These are phyloP conservation scores for Microcebus lehilahytsara DNA, from an alignment of 2,113 vertebrate genomes.

Conservation along the genomic window DNA sequence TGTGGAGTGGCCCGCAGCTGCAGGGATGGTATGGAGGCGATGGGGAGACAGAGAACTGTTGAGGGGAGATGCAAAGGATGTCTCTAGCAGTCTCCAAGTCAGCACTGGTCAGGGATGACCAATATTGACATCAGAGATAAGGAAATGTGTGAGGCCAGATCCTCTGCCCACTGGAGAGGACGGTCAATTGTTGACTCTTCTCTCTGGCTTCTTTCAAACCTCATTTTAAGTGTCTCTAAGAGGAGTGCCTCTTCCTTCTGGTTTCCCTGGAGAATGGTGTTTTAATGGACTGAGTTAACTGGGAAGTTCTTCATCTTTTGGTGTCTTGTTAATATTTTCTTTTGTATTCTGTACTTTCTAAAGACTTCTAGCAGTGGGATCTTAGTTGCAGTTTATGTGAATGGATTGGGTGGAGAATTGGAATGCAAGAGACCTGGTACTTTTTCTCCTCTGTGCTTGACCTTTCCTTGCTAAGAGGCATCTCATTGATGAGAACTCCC, in stretches of 20 bases:
- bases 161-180: neutral
- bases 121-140: neutral
- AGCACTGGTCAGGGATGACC: neutral
- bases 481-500: neutral
- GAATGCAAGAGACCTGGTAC: neutral
- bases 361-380: neutral
- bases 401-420: neutral
- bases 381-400: neutral
- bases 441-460: neutral
- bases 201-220: neutral
- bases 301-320: neutral
- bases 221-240: neutral
- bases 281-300: neutral
- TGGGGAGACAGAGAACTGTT: neutral
- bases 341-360: neutral
- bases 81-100: neutral
- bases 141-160: neutral
- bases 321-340: slow-evolving; percentile 2
- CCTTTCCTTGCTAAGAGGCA: neutral
- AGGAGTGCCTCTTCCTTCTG: neutral
- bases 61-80: neutral
- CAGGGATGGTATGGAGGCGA: neutral
- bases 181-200: neutral
- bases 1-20: neutral
- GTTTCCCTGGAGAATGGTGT: neutral